Evolutionary conservation across 2,797 vertebrate species (phyloP).

Genomic region (Mionectes olivaceus): DNA sequence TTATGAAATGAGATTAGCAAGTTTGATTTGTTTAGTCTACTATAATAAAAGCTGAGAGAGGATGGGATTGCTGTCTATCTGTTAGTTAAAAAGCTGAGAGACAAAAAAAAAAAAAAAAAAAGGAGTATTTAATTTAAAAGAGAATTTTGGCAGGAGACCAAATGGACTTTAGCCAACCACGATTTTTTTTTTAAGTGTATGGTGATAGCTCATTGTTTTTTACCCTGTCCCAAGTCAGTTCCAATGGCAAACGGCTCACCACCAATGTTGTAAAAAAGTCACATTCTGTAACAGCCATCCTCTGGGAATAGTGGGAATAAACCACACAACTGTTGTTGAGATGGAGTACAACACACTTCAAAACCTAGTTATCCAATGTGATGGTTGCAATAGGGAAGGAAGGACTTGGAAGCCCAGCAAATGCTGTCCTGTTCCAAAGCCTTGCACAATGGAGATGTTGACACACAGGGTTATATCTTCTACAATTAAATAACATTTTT

Average conservation of each 20-base stretch:
- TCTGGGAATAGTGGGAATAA: background rate
- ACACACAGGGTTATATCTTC: background rate
- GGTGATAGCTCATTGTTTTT: background rate
- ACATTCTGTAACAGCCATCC: background rate
- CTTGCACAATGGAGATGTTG: background rate
- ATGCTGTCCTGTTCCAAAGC: background rate
- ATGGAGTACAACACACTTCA: background rate
- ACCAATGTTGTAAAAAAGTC: background rate
- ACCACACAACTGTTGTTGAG: background rate
- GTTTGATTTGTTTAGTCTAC: slow-evolving; percentile 9
- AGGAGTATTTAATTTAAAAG: background rate
- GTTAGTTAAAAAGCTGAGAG: background rate
- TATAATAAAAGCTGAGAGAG: background rate
- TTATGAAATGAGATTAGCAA: background rate
- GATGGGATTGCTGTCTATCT: background rate
- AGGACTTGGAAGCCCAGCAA: background rate
- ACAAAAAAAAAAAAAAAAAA: background rate
- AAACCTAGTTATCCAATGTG: background rate
- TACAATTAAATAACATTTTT: background rate
- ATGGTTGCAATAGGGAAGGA: fast-evolving
- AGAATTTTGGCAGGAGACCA: background rate
- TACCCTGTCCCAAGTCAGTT: background rate
- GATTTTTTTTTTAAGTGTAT: background rate
- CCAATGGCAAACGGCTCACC: background rate
- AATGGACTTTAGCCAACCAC: background rate